These are phyloP conservation scores for Ophiothrix spiculata DNA, from an alignment of 35 echinoderm and acorn worm species.

Conservation along the genomic window DNA sequence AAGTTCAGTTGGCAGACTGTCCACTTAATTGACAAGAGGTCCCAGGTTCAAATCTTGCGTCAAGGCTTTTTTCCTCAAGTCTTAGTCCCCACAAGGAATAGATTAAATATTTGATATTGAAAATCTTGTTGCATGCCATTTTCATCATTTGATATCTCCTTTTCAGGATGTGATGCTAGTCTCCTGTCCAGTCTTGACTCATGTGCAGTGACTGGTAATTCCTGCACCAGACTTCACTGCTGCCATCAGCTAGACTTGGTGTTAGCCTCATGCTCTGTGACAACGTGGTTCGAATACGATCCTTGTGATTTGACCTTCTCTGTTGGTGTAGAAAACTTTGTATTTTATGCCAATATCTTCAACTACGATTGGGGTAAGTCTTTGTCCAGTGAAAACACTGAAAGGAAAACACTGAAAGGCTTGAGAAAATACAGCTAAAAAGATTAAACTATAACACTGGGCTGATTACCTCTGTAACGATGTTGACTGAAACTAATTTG, in stretches of 20 bases:
- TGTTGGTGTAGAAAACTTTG: slow-evolving; percentile 11
- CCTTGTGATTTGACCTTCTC: slow-evolving; percentile 28
- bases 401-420: too few relatives aligned
- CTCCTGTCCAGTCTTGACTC: not conserved
- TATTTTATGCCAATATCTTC: slow-evolving; percentile 6
- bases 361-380: slow-evolving; percentile 24
- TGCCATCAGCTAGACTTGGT: not conserved
- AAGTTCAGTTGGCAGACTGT: not conserved
- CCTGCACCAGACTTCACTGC: slow-evolving; percentile 19
- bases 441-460: too few relatives aligned
- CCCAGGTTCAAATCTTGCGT: too few relatives aligned
- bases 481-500: too few relatives aligned
- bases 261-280: slow-evolving; percentile 6
- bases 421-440: too few relatives aligned
- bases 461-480: too few relatives aligned
- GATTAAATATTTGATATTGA: not conserved
- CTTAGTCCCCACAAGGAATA: not conserved
- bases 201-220: not conserved
- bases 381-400: too few relatives aligned
- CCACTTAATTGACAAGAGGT: too few relatives aligned
- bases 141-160: not conserved
- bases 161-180: slow-evolving; percentile 2
- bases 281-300: slow-evolving; percentile 19
- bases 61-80: not conserved
- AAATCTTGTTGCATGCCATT: not conserved